Base-by-base conservation (phyloP, 1,140 invertebrate species). In the Drosophila repleta region DNA sequence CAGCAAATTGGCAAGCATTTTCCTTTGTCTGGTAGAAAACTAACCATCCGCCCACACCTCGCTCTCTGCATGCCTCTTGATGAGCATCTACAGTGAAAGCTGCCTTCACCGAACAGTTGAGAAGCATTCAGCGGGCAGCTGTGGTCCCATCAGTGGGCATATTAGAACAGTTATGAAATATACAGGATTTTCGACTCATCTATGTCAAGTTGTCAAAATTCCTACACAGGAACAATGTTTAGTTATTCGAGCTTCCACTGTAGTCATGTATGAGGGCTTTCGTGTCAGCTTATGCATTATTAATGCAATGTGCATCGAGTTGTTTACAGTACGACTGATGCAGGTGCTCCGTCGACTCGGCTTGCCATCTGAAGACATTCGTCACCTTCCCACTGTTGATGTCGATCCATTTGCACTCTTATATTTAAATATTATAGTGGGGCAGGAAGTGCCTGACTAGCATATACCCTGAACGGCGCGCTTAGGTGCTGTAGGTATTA, bases 281-380 rank as follows among this genome's bases (percentile, higher is more conserved):
- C 53, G 45, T 62, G 35, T 43, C 46, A 57, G 21, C 39, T 57
- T 45, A 57, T 62, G 58, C 53, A 76, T 76, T 64, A 74, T 76
- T 76, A 74, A 69, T 76, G 74, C 15, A 43, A 43, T 68, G 32
- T 62, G 65, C 55, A 74, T 63, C 49, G 26, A 62, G 51, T 65
- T 35, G 56, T 37, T 18, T 78, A 57, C 72, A 77, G 29, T 74
- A 57, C 15, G 60, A 65, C 51, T 77, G 15, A 6, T 43, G 6
- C 39, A 17, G n/a, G 13, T 41, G 71, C 61, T 56, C 48, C 45
- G 13, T 17, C n/a, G 37, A 51, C 10, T 39, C 2, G 17, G 17
- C 15, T 43, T 24, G 8, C 20, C 7, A 52, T 29, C 26, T 26
- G 17, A 11, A 20, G 51, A 45, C 17, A 20, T 52, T 35, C 21